Evolutionary conservation across 1,140 invertebrate species (phyloP).

Genomic region (Halictus rubicundus): DNA sequence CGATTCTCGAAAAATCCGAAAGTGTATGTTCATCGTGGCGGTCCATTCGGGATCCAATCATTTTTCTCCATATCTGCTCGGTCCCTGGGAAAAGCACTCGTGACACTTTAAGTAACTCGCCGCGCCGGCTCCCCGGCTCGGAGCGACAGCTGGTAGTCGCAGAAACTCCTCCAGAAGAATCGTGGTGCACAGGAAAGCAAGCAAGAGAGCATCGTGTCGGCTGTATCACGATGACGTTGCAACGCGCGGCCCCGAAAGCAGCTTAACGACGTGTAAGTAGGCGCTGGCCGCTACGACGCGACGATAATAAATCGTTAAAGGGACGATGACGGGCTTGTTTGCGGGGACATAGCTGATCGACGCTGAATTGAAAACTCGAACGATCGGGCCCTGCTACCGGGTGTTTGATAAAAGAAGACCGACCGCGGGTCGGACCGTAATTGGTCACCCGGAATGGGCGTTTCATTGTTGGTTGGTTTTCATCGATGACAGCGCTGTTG

Average conservation of each 20-base stretch:
- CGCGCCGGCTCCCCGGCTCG: neutral
- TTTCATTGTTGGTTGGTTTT: conserved; percentile 48
- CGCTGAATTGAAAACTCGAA: conserved; percentile 48
- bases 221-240: conserved; percentile 57
- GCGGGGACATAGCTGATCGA: conserved; percentile 45
- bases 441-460: conserved; percentile 51
- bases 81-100: neutral
- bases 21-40: neutral
- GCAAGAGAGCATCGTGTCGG: neutral
- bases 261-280: conserved; percentile 52
- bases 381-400: conserved; percentile 47
- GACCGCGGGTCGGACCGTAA: conserved; percentile 34
- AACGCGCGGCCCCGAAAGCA: conserved; percentile 20
- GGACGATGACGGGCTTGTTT: conserved; percentile 58
- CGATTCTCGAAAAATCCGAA: conserved; percentile 6
- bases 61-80: conserved; percentile 15
- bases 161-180: conserved; percentile 14
- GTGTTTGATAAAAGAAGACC: conserved; percentile 40
- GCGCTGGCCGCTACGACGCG: conserved; percentile 33
- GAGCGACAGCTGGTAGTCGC: conserved; percentile 41
- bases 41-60: neutral
- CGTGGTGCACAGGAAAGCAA: neutral
- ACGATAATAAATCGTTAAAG: conserved; percentile 62
- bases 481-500: conserved; percentile 33
- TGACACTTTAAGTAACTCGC: conserved; percentile 38